phyloP scores from a whole-genome alignment of 2,888 invertebrate genomes.

The Drosophila ustulata region DNA sequence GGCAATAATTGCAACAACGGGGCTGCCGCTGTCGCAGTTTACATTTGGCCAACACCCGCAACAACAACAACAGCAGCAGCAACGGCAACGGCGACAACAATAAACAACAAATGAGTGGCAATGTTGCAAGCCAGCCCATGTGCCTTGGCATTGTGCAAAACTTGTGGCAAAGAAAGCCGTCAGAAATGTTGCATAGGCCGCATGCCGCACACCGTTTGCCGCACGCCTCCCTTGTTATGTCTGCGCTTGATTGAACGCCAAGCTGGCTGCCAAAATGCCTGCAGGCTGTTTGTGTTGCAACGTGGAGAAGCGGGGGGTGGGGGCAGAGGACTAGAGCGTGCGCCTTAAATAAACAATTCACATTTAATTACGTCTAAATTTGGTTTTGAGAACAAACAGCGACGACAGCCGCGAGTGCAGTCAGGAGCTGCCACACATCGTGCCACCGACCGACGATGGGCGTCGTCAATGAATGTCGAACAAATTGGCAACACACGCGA shows the following conservation, averaged over 20 bases:
- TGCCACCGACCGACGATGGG: conserved; percentile 18
- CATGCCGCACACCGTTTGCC: background rate
- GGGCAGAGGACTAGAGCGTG: conserved; percentile 62
- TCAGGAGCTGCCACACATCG: conserved; percentile 27
- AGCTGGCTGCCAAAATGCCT: conserved; percentile 58
- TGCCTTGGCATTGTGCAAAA: conserved; percentile 54
- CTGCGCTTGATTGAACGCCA: conserved; percentile 65
- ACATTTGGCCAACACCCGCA: conserved; percentile 66
- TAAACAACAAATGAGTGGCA: conserved; percentile 52
- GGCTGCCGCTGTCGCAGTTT: conserved; percentile 43
- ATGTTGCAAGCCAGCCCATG: conserved; percentile 40
- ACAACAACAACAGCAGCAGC: conserved; percentile 38
- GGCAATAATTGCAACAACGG: conserved; percentile 73
- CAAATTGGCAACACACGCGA: conserved; percentile 84
- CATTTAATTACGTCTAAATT: conserved; percentile 84
- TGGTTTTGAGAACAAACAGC: conserved; percentile 82
- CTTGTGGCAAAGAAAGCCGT: conserved; percentile 56
- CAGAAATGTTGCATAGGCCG: conserved; percentile 48
- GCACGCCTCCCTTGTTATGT: conserved; percentile 17
- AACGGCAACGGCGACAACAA: conserved; percentile 33
- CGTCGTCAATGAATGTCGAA: conserved; percentile 81
- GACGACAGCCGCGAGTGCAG: conserved; percentile 73
- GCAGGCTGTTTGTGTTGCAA: conserved; percentile 42
- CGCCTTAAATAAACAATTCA: conserved; percentile 83
- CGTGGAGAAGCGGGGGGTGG: background rate